These are phyloP conservation scores for Dolomedes plantarius DNA, from an alignment of 2,888 invertebrate genomes.

Conservation along the genomic window DNA sequence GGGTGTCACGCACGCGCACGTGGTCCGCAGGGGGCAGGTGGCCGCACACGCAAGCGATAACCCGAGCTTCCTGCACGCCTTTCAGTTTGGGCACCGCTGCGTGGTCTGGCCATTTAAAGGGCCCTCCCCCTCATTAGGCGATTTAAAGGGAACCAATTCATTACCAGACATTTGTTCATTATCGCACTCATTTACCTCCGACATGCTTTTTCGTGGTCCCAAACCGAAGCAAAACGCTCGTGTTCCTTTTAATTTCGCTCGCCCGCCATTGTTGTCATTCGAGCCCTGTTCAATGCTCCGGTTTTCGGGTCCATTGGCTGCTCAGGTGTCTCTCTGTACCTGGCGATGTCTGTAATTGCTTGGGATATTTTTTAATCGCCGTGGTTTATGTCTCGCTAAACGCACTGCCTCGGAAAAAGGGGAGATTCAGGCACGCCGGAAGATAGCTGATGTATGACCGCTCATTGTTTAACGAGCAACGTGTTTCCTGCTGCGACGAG, in stretches of 20 bases:
- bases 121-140: slow-evolving; percentile 41
- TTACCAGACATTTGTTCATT: slow-evolving; percentile 31
- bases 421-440: not conserved
- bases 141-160: slow-evolving; percentile 43
- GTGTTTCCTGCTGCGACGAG: too few relatives aligned
- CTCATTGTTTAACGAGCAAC: too few relatives aligned
- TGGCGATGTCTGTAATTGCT: not conserved
- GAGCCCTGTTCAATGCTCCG: not conserved
- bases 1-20: slow-evolving; percentile 39
- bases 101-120: slow-evolving; percentile 25
- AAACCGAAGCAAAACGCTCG: too few relatives aligned
- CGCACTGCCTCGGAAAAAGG: not conserved
- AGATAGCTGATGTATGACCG: not conserved
- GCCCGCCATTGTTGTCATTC: too few relatives aligned
- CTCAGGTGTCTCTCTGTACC: not conserved
- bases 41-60: slow-evolving; percentile 39
- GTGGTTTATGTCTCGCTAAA: not conserved
- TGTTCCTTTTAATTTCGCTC: too few relatives aligned
- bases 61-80: slow-evolving; percentile 27
- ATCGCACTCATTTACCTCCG: not conserved
- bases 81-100: slow-evolving; percentile 22
- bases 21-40: slow-evolving; percentile 40
- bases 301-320: slow-evolving; percentile 1
- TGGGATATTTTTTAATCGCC: not conserved
- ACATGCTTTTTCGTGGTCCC: too few relatives aligned